These are phyloP conservation scores for Scaptomyza montana DNA, from an alignment of 1,140 invertebrate species.

Conservation along the genomic window DNA sequence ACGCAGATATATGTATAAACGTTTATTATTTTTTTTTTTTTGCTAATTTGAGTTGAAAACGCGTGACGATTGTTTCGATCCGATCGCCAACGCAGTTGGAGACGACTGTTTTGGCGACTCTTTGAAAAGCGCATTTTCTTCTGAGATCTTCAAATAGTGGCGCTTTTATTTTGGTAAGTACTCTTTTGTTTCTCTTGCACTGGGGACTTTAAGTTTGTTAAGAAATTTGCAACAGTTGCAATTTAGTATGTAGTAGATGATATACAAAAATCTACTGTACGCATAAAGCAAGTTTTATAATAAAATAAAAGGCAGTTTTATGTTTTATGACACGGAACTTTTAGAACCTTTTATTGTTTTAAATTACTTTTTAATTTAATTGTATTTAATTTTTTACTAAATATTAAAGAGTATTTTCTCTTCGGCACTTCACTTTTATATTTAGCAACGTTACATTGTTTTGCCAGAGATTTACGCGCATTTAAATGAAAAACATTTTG, in stretches of 20 bases:
- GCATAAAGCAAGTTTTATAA: neutral
- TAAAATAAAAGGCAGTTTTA: neutral
- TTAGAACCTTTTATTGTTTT: too few relatives aligned
- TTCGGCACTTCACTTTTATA: neutral
- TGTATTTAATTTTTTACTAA: too few relatives aligned
- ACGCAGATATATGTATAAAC: slow-evolving; percentile 32
- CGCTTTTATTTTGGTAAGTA: slow-evolving; percentile 53
- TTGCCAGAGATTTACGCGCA: slow-evolving; percentile 57
- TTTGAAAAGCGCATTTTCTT: slow-evolving; percentile 67
- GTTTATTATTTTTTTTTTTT: slow-evolving; percentile 47
- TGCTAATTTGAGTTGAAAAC: slow-evolving; percentile 49
- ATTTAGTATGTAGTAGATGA: neutral
- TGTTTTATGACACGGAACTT: too few relatives aligned
- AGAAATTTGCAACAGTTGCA: neutral
- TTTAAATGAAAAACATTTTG: slow-evolving; percentile 46
- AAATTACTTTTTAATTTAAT: too few relatives aligned
- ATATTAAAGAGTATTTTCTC: slow-evolving; percentile 7
- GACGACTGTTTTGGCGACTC: slow-evolving; percentile 62
- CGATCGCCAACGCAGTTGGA: slow-evolving; percentile 55
- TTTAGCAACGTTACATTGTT: slow-evolving; percentile 28
- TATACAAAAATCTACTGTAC: neutral
- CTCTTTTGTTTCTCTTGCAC: slow-evolving; percentile 15
- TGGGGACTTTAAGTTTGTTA: neutral
- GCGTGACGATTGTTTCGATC: slow-evolving; percentile 52
- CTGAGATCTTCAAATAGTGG: slow-evolving; percentile 46